These are phyloP conservation scores for Gavia stellata DNA, from an alignment of 2,113 vertebrate genomes.

Conservation along the genomic window DNA sequence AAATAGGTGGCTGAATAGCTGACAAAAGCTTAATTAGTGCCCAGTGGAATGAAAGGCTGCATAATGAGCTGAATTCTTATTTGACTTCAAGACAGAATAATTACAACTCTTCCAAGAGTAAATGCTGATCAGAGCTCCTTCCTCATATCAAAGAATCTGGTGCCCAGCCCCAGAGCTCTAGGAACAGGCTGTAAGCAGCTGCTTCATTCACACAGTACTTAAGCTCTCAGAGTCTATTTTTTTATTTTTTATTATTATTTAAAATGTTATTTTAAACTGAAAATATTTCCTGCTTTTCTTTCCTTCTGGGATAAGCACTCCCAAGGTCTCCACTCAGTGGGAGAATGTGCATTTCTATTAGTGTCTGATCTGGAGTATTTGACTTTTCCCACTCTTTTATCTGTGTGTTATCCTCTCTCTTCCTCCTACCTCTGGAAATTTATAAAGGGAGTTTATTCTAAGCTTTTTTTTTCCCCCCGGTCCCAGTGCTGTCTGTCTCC, in stretches of 20 bases:
- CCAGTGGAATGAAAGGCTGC: background rate
- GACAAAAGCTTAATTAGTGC: background rate
- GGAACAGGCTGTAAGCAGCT: background rate
- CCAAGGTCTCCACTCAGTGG: slow-evolving; percentile 12
- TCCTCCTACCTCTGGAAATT: background rate
- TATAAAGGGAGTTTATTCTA: background rate
- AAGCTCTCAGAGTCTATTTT: background rate
- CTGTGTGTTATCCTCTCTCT: background rate
- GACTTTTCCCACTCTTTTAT: background rate
- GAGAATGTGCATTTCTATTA: background rate
- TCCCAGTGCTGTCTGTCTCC: background rate
- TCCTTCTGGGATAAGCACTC: background rate
- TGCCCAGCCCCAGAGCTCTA: background rate
- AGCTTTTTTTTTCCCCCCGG: background rate
- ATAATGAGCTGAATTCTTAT: background rate
- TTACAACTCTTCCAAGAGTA: background rate
- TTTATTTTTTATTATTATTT: background rate
- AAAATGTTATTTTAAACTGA: background rate
- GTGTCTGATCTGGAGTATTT: background rate
- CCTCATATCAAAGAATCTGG: background rate
- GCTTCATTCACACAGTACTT: background rate
- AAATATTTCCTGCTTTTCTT: background rate
- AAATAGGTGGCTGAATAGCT: background rate
- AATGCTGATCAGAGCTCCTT: background rate
- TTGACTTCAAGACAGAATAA: background rate